Evolutionary conservation across 2,113 vertebrate species (phyloP).

Genomic region (Leptocoma aspasia): DNA sequence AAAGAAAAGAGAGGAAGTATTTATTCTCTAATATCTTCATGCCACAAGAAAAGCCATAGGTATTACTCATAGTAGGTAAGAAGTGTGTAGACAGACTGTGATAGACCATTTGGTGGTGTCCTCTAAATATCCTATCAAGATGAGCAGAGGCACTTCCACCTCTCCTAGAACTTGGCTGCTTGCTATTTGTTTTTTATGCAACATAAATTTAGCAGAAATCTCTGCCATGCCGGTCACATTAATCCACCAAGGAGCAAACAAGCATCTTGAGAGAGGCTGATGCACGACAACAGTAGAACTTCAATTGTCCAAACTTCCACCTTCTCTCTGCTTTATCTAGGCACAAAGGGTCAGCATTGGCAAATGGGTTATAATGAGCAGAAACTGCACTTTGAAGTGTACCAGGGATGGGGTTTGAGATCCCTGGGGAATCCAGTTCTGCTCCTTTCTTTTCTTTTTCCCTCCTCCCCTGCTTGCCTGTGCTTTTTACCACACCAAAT

Average conservation of each 20-base stretch:
- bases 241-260: not conserved
- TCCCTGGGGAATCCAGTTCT: not conserved
- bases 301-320: not conserved
- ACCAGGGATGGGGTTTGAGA: not conserved
- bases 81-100: not conserved
- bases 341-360: not conserved
- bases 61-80: not conserved
- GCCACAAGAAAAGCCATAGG: not conserved
- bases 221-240: not conserved
- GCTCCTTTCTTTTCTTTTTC: not conserved
- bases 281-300: not conserved
- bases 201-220: conserved; percentile 1
- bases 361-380: not conserved
- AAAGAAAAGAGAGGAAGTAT: not conserved
- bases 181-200: not conserved
- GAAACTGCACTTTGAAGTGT: not conserved
- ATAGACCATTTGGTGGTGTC: not conserved
- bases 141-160: not conserved
- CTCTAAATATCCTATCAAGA: not conserved
- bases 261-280: not conserved
- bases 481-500: not conserved
- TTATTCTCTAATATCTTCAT: not conserved
- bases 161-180: not conserved
- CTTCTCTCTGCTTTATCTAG: not conserved
- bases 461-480: not conserved